Conservation (phyloP, 2,797 vertebrate species). For the Ciconia nigra region DNA sequence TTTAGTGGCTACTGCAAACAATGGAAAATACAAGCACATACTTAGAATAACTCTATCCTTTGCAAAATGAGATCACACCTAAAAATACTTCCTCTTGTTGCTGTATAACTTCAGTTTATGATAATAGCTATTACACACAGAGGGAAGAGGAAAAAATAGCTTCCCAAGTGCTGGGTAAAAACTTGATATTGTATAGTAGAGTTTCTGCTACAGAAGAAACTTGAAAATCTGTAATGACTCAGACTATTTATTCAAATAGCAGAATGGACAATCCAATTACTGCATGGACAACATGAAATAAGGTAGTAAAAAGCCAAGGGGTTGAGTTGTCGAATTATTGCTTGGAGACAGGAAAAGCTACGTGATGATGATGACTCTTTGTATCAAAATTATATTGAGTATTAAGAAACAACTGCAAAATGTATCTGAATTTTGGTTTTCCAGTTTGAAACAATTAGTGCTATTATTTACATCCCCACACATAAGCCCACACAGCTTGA, state of each 20-base stretch:
- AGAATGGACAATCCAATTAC: neutral
- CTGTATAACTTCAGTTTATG: constrained; percentile 27
- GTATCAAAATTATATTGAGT: neutral
- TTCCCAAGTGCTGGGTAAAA: neutral
- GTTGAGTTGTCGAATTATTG: neutral
- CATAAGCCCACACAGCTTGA: constrained; percentile 16
- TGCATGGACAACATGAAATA: neutral
- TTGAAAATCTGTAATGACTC: neutral
- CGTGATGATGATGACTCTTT: neutral
- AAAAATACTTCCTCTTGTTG: constrained; percentile 64
- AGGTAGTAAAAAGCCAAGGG: neutral
- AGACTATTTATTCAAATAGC: neutral
- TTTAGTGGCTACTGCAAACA: constrained; percentile 48
- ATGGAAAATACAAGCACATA: constrained; percentile 60
- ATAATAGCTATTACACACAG: constrained; percentile 49
- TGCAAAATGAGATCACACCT: constrained; percentile 62
- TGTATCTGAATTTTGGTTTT: neutral
- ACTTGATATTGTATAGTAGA: neutral
- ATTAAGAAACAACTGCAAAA: neutral
- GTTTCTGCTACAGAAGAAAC: neutral
- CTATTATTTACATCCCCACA: neutral
- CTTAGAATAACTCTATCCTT: constrained; percentile 60
- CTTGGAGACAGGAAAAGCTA: neutral
- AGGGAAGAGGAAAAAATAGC: constrained; percentile 9
- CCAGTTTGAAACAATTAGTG: constrained; percentile 16